These are phyloP conservation scores for Montipora foliosa DNA, from an alignment of 64 coral and sea anemone genomes.

Conservation along the genomic window DNA sequence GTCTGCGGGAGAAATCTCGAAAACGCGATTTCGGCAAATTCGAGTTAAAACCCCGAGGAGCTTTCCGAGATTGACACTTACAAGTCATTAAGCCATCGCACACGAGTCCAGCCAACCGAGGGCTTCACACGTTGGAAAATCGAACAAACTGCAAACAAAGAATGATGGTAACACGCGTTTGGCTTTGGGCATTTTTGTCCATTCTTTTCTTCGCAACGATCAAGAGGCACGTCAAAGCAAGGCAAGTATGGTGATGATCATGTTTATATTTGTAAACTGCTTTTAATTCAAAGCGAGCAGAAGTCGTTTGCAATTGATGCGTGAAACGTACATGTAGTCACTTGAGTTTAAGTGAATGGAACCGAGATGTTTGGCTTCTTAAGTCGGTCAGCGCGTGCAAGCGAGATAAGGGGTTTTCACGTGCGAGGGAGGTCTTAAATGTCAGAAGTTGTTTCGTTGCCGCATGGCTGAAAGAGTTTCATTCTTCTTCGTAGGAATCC, in stretches of 20 bases:
- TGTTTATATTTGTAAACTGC: slow-evolving; percentile 18
- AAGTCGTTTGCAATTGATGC: neutral
- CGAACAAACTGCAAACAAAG: slow-evolving; percentile 24
- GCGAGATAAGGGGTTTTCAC: neutral
- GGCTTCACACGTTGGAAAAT: neutral
- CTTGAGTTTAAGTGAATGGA: neutral
- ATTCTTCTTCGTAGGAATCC: slow-evolving; percentile 58
- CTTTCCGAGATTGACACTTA: slow-evolving; percentile 53
- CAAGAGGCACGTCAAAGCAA: neutral
- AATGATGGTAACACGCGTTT: neutral
- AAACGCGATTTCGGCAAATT: neutral
- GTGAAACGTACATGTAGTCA: neutral
- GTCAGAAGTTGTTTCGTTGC: neutral
- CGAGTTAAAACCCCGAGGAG: slow-evolving; percentile 17
- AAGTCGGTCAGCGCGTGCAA: neutral
- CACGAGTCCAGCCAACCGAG: slow-evolving; percentile 19
- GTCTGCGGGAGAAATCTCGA: neutral
- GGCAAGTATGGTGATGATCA: neutral
- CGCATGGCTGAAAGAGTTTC: slow-evolving; percentile 13
- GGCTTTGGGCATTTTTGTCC: neutral
- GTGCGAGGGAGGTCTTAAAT: neutral
- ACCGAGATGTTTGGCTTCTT: no score
- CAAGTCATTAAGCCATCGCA: slow-evolving; percentile 50
- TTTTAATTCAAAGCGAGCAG: slow-evolving; percentile 13
- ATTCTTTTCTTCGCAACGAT: neutral